These are phyloP conservation scores for Buathra laborator DNA, from an alignment of 2,888 invertebrate genomes.

Conservation along the genomic window DNA sequence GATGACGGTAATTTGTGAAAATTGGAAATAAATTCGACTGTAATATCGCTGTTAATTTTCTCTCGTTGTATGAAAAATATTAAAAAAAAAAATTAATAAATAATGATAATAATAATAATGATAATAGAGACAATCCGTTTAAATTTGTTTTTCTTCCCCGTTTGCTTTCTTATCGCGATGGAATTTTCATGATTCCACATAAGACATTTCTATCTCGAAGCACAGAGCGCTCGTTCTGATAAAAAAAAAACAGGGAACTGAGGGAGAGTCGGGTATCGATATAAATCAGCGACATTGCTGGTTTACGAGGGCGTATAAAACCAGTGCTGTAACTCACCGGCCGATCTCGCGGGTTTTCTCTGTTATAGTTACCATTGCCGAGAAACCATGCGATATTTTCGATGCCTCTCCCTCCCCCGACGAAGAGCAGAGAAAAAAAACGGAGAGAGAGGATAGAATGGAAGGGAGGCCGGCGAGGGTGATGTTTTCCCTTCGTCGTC, in stretches of 20 bases:
- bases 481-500: constrained; percentile 9
- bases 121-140: not conserved
- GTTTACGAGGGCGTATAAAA: constrained; percentile 23
- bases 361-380: not conserved
- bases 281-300: constrained; percentile 49
- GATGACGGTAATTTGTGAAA: not conserved
- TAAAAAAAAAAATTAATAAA: not conserved
- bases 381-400: constrained; percentile 11
- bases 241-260: not conserved
- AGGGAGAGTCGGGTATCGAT: not conserved
- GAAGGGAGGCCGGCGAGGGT: constrained; percentile 1
- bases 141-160: not conserved
- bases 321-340: constrained; percentile 21
- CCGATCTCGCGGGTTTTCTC: constrained; percentile 1
- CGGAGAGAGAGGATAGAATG: not conserved
- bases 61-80: not conserved
- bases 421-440: constrained; percentile 20
- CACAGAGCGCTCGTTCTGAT: not conserved
- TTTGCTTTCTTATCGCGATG: not conserved
- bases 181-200: not conserved
- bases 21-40: not conserved
- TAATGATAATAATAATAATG: not conserved
- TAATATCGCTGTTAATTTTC: not conserved
- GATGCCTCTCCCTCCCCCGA: constrained; percentile 4
- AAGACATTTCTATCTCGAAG: not conserved